Conservation (phyloP, 2,888 invertebrate species). For the Lomographa bimaculata region DNA sequence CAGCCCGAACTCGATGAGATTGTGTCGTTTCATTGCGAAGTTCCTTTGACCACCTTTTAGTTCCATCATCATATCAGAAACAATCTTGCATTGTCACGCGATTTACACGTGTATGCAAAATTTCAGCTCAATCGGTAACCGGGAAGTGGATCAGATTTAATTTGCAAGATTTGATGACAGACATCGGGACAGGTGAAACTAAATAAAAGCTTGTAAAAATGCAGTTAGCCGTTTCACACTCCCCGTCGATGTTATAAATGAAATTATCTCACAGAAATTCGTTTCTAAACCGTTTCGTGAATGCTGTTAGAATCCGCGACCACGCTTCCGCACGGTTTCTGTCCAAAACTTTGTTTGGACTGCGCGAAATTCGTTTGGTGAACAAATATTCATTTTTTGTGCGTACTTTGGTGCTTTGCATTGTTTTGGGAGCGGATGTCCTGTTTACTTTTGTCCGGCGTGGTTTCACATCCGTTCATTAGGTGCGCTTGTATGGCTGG, state of each 20-base stretch:
- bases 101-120: too few relatives aligned
- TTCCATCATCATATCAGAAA: too few relatives aligned
- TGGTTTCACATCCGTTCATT: slow-evolving; percentile 41
- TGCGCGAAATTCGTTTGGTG: slow-evolving; percentile 59
- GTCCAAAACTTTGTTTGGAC: slow-evolving; percentile 58
- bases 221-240: slow-evolving; percentile 32
- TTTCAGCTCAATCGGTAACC: too few relatives aligned
- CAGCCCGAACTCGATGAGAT: too few relatives aligned
- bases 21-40: too few relatives aligned
- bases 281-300: slow-evolving; percentile 40
- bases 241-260: slow-evolving; percentile 40
- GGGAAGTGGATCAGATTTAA: too few relatives aligned
- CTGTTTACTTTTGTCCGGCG: slow-evolving; percentile 58
- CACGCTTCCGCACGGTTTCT: slow-evolving; percentile 51
- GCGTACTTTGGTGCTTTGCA: slow-evolving; percentile 52
- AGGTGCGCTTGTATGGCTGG: slow-evolving; percentile 47
- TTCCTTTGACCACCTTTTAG: too few relatives aligned
- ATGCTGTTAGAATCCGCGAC: slow-evolving; percentile 32
- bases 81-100: too few relatives aligned
- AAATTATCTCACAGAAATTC: slow-evolving; percentile 40
- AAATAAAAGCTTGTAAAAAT: too few relatives aligned
- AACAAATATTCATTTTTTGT: slow-evolving; percentile 60
- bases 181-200: too few relatives aligned
- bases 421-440: slow-evolving; percentile 66
- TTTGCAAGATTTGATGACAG: too few relatives aligned